Evolutionary conservation across 1,140 invertebrate genomes (phyloP), one percentile per base, ranked within the genome.

Genomic region (Saccostrea cuccullata): DNA sequence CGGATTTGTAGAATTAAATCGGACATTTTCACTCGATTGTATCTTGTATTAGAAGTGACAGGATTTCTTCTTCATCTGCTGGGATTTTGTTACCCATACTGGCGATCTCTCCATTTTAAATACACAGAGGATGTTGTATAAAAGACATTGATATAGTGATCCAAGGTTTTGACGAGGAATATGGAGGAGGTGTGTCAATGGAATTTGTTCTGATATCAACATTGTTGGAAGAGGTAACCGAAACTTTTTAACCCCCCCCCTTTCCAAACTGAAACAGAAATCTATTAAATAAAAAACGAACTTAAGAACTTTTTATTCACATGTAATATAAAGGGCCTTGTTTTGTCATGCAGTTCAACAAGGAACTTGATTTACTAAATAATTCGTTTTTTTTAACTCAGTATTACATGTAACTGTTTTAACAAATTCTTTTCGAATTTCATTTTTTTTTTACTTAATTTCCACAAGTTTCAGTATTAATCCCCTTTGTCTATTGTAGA

Each of bases 161-260:
- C 40, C 89, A 89, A 40, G 89, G 89, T 15, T 89, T 89, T 60
- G 89, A 89, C 23, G 89, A 89, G 26, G 89, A 8, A 40, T 89
- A 17, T 89, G 89, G 89, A 77, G 89, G 55, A 56, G 86, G 36
- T 89, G 89, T 86, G 84, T 89, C 20, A 89, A 89, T 40, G 86
- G 89, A 55, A 84, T 89, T 15, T 89, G 89, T 86, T 83, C 89
- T n/a, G 89, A 87, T 12, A 82, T 89, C 36, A 86, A 87, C 55
- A 36, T 89, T 15, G 86, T 77, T 23, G 89, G 89, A 3, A 85
- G 89, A 87, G 89, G 88, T 89, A 87, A 73, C 13, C 56, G 23
- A 12, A 13, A 30, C 12, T 4, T 13, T n/a, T 30, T 4, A 58
- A n/a, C n/a, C 23, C 56, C 23, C 56, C 70, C 26, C 11, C 36